Base-by-base conservation (phyloP, 2,797 vertebrate genomes). In the Melanotaenia boesemani region DNA sequence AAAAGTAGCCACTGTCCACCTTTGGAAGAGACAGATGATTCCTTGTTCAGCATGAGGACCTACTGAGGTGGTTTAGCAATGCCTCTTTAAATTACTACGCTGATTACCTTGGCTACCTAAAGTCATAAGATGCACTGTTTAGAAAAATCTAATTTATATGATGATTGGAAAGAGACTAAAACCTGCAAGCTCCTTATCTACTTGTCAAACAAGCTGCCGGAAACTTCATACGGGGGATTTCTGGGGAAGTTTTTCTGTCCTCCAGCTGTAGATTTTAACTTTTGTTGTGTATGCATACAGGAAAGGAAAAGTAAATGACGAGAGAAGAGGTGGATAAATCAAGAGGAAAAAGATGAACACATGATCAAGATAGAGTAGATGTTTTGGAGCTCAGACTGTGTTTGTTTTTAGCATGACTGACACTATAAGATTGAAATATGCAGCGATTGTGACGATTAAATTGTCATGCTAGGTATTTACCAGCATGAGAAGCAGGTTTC, bases 221-320 rank as follows among this genome's bases (percentile, higher is more conserved):
- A 86, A 55, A 69, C 59, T 61, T 67, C 41, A 36, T 52, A 6
- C 0, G 8, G 68, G 74, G 70, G 72, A 68, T 65, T 83, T 84
- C 37, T 69, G 59, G 39, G 74, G 79, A 86, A 72, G 64, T 83
- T 84, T 81, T 82, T 82, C 70, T 80, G 77, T 84, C 37, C 22
- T 71, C 24, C 84, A 85, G 81, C 72, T 83, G 81, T 20, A 48
- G 60, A 46, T 65, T 56, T 32, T 30, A 56, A 44, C 16, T 18
- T 72, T 79, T 59, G 68, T 78, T 81, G 1, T 88, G 79, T 70
- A 85, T 92, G 76, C 87, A 90, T 90, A 77, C 63, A 16, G 90
- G 85, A 90, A 93, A 94, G 93, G 92, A 93, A 95, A 82, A 92
- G 85, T 92, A 81, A 84, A 89, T 66, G 65, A 79, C 37, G 60